A percentile compares a stretch with the other conserved stretches of the same genome.
These are phyloP conservation scores for Otolemur garnettii DNA, from an alignment of 2,113 vertebrate species.

Conservation along the genomic window DNA sequence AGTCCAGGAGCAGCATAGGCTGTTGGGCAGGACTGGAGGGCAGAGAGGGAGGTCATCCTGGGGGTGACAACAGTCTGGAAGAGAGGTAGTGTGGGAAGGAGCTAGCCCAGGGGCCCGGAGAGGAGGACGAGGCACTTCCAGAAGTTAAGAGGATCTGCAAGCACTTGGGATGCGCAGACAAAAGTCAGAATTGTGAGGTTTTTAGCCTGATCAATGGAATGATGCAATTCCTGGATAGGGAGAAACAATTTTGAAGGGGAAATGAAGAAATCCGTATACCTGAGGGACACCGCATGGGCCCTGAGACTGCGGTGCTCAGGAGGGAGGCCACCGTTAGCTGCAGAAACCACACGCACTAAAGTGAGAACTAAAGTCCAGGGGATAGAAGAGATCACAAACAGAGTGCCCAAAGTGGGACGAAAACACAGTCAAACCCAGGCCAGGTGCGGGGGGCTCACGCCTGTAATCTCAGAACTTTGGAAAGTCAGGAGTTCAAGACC, in stretches of 20 bases:
- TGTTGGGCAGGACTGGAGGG: background rate
- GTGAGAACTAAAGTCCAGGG: slow-evolving; percentile 2
- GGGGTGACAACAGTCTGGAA: background rate
- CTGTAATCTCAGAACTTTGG: too few relatives aligned
- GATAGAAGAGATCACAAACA: background rate
- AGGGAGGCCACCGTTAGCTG: background rate
- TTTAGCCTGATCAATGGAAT: background rate
- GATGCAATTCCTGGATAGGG: background rate
- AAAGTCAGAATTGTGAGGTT: background rate
- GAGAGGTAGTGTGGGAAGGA: background rate
- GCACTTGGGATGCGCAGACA: background rate
- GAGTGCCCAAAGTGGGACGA: background rate
- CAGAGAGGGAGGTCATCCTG: background rate
- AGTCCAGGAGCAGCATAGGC: background rate
- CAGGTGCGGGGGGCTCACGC: too few relatives aligned
- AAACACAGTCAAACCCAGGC: background rate
- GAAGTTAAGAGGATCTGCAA: background rate
- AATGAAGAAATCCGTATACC: background rate
- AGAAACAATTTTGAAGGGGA: background rate
- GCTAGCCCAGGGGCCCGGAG: background rate
- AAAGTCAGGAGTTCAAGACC: too few relatives aligned
- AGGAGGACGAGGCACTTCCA: background rate
- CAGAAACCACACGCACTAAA: background rate
- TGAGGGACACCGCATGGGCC: background rate
- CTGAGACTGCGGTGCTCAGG: background rate